Percentiles rank a stretch among this genome's conserved stretches.
These are phyloP conservation scores for Hyles euphorbiae DNA, from an alignment of 1,140 invertebrate genomes.

Conservation along the genomic window DNA sequence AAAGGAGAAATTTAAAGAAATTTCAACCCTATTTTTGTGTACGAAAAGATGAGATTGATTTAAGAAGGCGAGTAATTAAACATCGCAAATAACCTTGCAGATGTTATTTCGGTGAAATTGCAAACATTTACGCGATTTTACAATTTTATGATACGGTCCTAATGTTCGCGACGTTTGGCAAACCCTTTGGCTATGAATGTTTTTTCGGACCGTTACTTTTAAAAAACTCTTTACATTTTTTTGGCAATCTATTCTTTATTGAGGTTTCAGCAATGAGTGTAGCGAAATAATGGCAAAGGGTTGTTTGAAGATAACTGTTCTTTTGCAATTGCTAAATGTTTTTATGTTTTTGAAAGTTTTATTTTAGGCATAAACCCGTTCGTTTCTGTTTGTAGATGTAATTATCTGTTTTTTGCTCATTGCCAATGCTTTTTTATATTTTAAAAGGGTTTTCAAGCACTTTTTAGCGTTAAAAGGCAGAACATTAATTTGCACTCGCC, in stretches of 20 bases:
- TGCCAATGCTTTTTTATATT: too few species aligned
- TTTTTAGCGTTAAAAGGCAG: too few species aligned
- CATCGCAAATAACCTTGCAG: conserved; percentile 19
- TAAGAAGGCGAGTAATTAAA: background rate
- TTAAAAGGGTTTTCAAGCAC: too few species aligned
- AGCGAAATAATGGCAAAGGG: conserved; percentile 50
- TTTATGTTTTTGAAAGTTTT: conserved; percentile 1
- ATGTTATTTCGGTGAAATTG: conserved; percentile 27
- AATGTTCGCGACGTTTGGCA: conserved; percentile 37
- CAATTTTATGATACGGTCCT: conserved; percentile 40
- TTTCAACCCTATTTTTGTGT: conserved; percentile 4
- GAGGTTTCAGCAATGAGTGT: conserved; percentile 32
- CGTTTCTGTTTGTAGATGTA: too few species aligned
- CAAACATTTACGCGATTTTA: conserved; percentile 45
- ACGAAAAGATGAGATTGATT: conserved; percentile 1
- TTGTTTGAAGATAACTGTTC: conserved; percentile 21
- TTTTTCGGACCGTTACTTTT: conserved; percentile 39
- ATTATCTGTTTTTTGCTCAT: too few species aligned
- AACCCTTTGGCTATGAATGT: conserved; percentile 48
- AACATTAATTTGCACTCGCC: too few species aligned
- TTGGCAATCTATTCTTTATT: conserved; percentile 22
- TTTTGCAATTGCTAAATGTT: conserved; percentile 8
- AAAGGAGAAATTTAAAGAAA: conserved; percentile 16
- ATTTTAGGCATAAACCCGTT: background rate
- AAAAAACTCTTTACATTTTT: conserved; percentile 24